These are phyloP conservation scores for Eledone cirrhosa DNA, from an alignment of 2,888 invertebrate genomes.

Conservation along the genomic window DNA sequence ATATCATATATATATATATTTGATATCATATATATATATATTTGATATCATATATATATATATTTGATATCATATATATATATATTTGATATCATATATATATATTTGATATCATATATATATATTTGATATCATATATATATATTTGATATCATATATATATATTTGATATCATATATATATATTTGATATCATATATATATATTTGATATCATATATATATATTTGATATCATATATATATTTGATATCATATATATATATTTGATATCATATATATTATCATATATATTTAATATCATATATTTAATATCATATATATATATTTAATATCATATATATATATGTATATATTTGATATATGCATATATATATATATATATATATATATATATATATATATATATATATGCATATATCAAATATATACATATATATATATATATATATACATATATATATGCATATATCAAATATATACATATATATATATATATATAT, in stretches of 20 bases:
- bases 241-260: not conserved
- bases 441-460: not conserved
- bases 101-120: not conserved
- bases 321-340: not conserved
- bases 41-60: not conserved
- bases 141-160: no score
- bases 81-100: not conserved
- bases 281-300: no score
- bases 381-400: slow-evolving; percentile 6
- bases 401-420: not conserved
- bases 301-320: no score
- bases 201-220: not conserved
- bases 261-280: no score
- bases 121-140: no score
- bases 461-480: not conserved
- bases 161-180: not conserved
- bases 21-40: not conserved
- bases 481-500: not conserved
- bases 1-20: not conserved
- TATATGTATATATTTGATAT: not conserved
- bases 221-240: not conserved
- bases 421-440: not conserved
- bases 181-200: not conserved
- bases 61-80: not conserved
- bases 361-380: slow-evolving; percentile 6